Evolutionary conservation across 2,113 vertebrate genomes (phyloP).

Genomic region (Pseudorectes ferrugineus): DNA sequence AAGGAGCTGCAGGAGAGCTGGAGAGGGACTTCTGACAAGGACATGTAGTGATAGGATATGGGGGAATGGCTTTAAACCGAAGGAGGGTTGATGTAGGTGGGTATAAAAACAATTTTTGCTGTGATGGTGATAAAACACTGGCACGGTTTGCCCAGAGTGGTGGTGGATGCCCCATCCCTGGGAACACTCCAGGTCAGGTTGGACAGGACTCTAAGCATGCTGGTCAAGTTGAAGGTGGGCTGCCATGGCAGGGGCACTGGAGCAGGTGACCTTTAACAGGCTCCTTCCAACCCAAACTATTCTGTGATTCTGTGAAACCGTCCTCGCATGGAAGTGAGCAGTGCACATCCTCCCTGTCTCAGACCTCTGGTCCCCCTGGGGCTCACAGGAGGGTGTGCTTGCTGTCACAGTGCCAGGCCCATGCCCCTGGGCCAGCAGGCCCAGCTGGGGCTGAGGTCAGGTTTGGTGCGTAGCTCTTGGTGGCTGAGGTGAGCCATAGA

Average conservation of each 20-base stretch:
- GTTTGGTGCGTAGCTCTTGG: background rate
- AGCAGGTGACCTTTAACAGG: background rate
- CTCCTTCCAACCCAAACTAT: background rate
- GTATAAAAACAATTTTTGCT: background rate
- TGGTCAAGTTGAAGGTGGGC: background rate
- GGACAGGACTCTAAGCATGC: background rate
- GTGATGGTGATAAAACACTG: background rate
- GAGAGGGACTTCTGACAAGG: background rate
- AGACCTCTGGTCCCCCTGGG: fast-evolving
- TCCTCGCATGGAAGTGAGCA: background rate
- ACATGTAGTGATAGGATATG: background rate
- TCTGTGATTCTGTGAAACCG: background rate
- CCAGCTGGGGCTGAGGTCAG: background rate
- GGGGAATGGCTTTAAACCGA: background rate
- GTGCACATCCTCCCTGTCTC: no score
- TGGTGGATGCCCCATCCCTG: background rate
- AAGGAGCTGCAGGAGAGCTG: background rate
- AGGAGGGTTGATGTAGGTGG: background rate
- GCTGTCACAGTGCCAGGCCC: background rate
- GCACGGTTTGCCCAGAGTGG: background rate
- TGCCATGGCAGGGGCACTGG: background rate
- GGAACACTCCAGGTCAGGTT: background rate
- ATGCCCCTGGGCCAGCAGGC: background rate
- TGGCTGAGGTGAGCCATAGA: background rate
- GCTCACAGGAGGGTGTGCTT: background rate